These are phyloP conservation scores for Cyprinodon tularosa DNA, from an alignment of 2,113 vertebrate genomes.

Conservation along the genomic window DNA sequence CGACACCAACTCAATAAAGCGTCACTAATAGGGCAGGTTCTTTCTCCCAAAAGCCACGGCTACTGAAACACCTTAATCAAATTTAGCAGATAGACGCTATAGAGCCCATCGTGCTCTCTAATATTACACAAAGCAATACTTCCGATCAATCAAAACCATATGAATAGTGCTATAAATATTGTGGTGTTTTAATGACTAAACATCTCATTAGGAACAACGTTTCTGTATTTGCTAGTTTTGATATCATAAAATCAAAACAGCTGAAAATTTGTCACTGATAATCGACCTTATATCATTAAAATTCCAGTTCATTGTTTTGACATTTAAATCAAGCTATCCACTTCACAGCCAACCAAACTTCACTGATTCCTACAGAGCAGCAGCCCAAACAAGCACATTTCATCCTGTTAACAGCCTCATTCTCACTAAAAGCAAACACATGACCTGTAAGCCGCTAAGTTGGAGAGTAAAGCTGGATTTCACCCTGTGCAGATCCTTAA, in stretches of 20 bases:
- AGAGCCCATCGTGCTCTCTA: constrained; percentile 2
- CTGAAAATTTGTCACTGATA: not conserved
- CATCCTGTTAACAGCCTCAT: constrained; percentile 44
- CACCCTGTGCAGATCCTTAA: constrained; percentile 84
- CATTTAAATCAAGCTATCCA: not conserved
- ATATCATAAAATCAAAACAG: not conserved
- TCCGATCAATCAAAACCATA: not conserved
- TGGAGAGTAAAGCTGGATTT: constrained; percentile 78
- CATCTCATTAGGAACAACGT: not conserved
- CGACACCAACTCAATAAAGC: constrained; percentile 27
- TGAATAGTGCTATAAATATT: not conserved
- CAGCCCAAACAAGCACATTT: constrained; percentile 39
- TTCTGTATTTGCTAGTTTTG: not conserved
- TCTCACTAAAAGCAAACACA: constrained; percentile 65
- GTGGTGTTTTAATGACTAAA: not conserved
- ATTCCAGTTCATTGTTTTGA: not conserved
- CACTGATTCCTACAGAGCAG: not conserved
- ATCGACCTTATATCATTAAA: not conserved
- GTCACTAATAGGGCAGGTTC: constrained; percentile 32
- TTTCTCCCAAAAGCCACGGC: constrained; percentile 23
- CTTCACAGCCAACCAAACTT: not conserved
- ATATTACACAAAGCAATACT: not conserved
- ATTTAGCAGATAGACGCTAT: constrained; percentile 37
- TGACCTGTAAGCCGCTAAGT: constrained; percentile 62
- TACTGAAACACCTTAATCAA: constrained; percentile 52